Conservation (phyloP, 2,797 vertebrate genomes). For the Perodicticus potto region DNA sequence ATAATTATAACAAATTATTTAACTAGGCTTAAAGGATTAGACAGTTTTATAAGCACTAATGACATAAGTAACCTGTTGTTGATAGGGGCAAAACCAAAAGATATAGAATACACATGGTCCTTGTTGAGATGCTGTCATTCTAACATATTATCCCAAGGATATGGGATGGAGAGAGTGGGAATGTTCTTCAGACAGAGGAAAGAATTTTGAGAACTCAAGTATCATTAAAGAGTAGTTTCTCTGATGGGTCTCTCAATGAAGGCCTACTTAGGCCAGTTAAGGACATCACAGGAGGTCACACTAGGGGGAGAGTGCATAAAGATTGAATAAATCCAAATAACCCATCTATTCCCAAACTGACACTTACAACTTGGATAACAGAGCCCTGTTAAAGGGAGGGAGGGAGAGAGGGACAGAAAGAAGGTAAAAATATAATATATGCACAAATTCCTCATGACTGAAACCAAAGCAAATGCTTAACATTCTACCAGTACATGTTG, state of each 20-base stretch:
- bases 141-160: neutral
- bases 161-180: neutral
- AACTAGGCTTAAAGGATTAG: slow-evolving; percentile 64
- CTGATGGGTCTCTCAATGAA: neutral
- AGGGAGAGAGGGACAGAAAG: neutral
- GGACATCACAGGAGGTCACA: neutral
- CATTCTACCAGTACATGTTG: neutral
- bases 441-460: neutral
- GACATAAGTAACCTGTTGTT: slow-evolving; percentile 19
- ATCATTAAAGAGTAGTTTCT: neutral
- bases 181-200: neutral
- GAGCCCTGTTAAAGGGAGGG: neutral
- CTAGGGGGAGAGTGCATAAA: neutral
- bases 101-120: neutral
- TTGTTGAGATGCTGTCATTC: neutral
- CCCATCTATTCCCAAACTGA: neutral
- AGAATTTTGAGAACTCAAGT: slow-evolving; percentile 2
- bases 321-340: slow-evolving; percentile 28
- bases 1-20: slow-evolving; percentile 71
- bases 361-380: neutral
- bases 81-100: slow-evolving; percentile 6
- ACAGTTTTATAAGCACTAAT: slow-evolving; percentile 46
- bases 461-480: neutral
- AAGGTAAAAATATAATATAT: neutral
- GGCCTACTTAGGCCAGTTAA: neutral